These are phyloP conservation scores for Bicyclus anynana DNA, from an alignment of 1,140 invertebrate genomes.

Conservation along the genomic window DNA sequence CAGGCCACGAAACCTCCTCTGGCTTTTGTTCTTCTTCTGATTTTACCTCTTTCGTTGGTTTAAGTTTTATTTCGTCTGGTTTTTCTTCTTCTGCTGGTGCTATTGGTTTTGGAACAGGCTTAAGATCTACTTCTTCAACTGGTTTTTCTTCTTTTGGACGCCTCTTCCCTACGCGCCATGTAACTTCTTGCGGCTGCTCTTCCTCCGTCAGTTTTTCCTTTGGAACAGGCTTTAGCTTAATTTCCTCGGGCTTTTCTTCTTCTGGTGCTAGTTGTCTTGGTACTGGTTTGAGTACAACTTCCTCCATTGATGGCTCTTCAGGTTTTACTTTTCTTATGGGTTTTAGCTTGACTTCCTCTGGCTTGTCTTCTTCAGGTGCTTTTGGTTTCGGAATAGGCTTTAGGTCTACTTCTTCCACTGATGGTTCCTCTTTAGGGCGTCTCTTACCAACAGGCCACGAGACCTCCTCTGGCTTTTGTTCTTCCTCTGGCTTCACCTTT, in stretches of 20 bases:
- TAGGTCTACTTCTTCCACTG: conserved; percentile 28
- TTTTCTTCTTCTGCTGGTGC: too few species aligned
- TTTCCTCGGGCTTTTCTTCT: conserved; percentile 31
- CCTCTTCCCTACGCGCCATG: too few species aligned
- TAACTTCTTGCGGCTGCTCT: not conserved
- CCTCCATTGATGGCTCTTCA: conserved; percentile 5
- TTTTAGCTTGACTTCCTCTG: not conserved
- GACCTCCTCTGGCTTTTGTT: conserved; percentile 3
- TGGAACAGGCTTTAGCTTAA: too few species aligned
- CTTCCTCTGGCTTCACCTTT: not conserved
- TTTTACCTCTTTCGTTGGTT: not conserved
- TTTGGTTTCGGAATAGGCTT: not conserved
- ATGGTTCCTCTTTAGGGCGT: conserved; percentile 32
- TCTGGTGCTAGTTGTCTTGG: conserved; percentile 23
- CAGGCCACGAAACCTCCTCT: conserved; percentile 23
- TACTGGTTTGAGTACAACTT: conserved; percentile 26
- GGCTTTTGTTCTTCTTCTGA: not conserved
- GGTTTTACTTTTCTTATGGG: not conserved
- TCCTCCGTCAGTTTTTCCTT: too few species aligned
- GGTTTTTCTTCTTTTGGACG: too few species aligned
- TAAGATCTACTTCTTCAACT: conserved; percentile 28
- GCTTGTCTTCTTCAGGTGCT: not conserved
- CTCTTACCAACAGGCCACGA: not conserved
- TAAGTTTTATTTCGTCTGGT: too few species aligned
- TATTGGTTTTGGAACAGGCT: too few species aligned